Evolutionary conservation across 1,140 invertebrate genomes (phyloP).

Genomic region (Drosophila serrata): DNA sequence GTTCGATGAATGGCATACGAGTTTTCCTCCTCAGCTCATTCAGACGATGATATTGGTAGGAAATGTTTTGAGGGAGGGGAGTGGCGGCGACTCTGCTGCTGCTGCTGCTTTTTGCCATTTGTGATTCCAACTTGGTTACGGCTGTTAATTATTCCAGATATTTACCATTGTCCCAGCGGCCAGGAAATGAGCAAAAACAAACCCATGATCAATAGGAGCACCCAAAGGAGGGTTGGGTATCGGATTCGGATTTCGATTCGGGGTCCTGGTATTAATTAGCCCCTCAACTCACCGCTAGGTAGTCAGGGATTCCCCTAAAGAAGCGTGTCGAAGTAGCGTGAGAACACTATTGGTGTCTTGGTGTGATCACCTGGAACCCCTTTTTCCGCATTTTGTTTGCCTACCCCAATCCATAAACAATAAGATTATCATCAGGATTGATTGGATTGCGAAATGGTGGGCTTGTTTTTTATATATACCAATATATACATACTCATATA

Average conservation of each 20-base stretch:
- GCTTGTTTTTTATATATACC: not conserved
- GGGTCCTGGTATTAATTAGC: slow-evolving; percentile 55
- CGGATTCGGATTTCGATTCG: slow-evolving; percentile 12
- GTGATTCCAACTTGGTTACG: slow-evolving; percentile 63
- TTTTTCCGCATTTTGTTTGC: slow-evolving; percentile 34
- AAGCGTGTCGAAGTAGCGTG: slow-evolving; percentile 67
- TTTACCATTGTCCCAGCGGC: slow-evolving; percentile 26
- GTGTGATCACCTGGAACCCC: slow-evolving; percentile 39
- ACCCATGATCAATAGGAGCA: slow-evolving; percentile 36
- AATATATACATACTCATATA: not conserved
- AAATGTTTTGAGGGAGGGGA: slow-evolving; percentile 40
- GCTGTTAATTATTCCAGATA: slow-evolving; percentile 72
- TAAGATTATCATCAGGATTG: slow-evolving; percentile 72
- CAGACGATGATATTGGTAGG: slow-evolving; percentile 27
- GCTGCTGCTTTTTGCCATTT: slow-evolving; percentile 32
- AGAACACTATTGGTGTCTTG: slow-evolving; percentile 59
- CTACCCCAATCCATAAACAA: slow-evolving; percentile 68
- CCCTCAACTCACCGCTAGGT: slow-evolving; percentile 59
- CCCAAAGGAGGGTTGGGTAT: slow-evolving; percentile 40
- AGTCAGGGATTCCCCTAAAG: slow-evolving; percentile 32
- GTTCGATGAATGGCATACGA: slow-evolving; percentile 55
- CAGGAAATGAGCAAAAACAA: slow-evolving; percentile 53
- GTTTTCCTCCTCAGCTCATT: slow-evolving; percentile 48
- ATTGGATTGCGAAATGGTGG: slow-evolving; percentile 51
- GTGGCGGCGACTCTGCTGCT: not conserved